These are phyloP conservation scores for Pollimyrus isidori DNA, from an alignment of 2,113 vertebrate species.

Conservation along the genomic window DNA sequence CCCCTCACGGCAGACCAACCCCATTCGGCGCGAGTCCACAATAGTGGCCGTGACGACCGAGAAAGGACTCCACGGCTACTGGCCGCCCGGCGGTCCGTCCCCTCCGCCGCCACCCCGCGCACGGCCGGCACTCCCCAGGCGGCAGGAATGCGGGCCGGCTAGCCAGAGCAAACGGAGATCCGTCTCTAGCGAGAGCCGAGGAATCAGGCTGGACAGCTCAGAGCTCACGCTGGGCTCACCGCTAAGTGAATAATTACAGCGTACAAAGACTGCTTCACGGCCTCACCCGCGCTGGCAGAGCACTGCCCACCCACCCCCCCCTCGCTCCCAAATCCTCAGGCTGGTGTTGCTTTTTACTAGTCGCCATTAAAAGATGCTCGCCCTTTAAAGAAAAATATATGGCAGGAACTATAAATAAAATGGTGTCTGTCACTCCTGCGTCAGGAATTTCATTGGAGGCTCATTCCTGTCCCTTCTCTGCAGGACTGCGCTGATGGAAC, in stretches of 20 bases:
- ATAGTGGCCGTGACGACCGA: background rate
- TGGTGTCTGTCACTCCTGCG: background rate
- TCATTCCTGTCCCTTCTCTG: background rate
- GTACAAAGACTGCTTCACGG: background rate
- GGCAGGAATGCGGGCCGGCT: background rate
- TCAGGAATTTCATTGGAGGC: background rate
- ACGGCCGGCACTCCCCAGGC: background rate
- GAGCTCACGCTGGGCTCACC: background rate
- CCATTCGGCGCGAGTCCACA: background rate
- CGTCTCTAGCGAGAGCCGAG: background rate
- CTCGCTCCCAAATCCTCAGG: background rate
- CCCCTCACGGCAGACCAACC: background rate
- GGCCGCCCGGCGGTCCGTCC: background rate
- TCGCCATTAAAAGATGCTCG: background rate
- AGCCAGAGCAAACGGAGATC: background rate
- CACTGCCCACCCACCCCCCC: background rate
- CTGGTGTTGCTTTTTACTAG: background rate
- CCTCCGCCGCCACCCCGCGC: background rate
- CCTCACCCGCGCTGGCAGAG: background rate
- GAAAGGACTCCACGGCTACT: background rate
- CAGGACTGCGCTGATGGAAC: background rate
- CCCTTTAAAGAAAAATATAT: background rate
- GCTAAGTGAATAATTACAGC: background rate
- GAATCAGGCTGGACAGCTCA: background rate
- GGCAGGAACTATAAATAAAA: background rate